Base-by-base conservation (phyloP, 2,797 vertebrate genomes). In the Anguilla megastoma region DNA sequence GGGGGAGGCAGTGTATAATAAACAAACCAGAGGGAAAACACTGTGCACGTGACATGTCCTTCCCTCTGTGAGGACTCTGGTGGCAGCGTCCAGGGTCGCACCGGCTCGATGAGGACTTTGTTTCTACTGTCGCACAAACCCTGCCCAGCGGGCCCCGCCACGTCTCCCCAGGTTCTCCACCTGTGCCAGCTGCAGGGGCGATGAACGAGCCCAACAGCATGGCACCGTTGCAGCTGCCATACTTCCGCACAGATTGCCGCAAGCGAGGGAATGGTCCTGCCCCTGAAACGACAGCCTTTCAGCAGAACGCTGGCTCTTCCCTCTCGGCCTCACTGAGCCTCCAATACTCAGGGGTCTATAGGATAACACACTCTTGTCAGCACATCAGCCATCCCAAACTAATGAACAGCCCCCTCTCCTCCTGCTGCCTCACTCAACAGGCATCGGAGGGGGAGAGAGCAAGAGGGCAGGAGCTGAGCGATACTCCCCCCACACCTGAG, bases 381-480 rank as follows among this genome's bases (percentile, higher is more conserved):
- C 83, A 54, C 50, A 12, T 45, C 85, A 41, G 85, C 21, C 58
- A 24, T 6, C 63, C 24, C 21, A 33, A 52, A 56, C 50, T 54
- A 86, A 86, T 69, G 45, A 69, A 71, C 60, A 74, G 41, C 63
- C 41, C 60, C n/a, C 56, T 45, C 58, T 9, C 36, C 84, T 21
- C 41, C 36, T 2, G 60, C 60, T 69, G 85, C 85, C 63, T 48
- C 60, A 48, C 63, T 86, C 60, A 69, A 86, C 85, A 69, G 85
- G 85, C 85, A 48, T 60, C 83, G 16, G 83, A 84, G 79, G 24
- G 21, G 45, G 21, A 50, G 45, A n/a, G 36, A 33, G 58, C 21
- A 36, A 50, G 36, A 86, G 60, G 21, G 50, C 48, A 48, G 56
- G 33, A 48, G 56, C 56, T 30, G 63, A 5, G 24, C n/a, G 16